Conservation (phyloP, 2,797 vertebrate genomes). For the Moxostoma hubbsi region DNA sequence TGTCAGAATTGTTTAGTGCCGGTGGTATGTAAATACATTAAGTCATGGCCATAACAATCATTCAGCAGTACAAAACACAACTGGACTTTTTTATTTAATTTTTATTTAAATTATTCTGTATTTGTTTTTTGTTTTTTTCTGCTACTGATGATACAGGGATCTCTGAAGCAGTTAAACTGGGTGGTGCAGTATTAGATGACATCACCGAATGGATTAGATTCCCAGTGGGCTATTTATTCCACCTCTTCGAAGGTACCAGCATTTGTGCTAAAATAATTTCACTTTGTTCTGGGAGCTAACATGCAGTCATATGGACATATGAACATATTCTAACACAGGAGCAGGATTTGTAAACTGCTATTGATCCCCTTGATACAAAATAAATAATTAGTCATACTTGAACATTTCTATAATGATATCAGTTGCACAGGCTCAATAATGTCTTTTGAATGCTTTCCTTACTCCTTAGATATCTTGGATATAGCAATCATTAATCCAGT, state of each 20-base stretch:
- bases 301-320: neutral
- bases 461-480: slow-evolving; percentile 39
- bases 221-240: slow-evolving; percentile 41
- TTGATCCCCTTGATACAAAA: too few species aligned
- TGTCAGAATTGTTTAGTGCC: slow-evolving; percentile 21
- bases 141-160: neutral
- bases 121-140: neutral
- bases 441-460: slow-evolving; percentile 6
- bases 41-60: neutral
- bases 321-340: too few species aligned
- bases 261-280: slow-evolving; percentile 10
- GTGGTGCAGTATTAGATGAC: slow-evolving; percentile 37
- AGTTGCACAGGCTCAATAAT: neutral
- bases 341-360: too few species aligned
- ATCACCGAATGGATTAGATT: slow-evolving; percentile 41
- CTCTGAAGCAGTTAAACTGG: slow-evolving; percentile 37
- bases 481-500: slow-evolving; percentile 34
- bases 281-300: neutral
- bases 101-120: neutral
- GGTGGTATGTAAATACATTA: slow-evolving; percentile 5
- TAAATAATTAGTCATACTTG: too few species aligned
- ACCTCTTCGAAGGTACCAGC: slow-evolving; percentile 57
- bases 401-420: neutral
- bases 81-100: neutral
- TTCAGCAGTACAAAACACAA: neutral